Evolutionary conservation across 1,140 invertebrate species (phyloP), one percentile per base, ranked within the genome.

Genomic region (Drosophila pseudoananassae): DNA sequence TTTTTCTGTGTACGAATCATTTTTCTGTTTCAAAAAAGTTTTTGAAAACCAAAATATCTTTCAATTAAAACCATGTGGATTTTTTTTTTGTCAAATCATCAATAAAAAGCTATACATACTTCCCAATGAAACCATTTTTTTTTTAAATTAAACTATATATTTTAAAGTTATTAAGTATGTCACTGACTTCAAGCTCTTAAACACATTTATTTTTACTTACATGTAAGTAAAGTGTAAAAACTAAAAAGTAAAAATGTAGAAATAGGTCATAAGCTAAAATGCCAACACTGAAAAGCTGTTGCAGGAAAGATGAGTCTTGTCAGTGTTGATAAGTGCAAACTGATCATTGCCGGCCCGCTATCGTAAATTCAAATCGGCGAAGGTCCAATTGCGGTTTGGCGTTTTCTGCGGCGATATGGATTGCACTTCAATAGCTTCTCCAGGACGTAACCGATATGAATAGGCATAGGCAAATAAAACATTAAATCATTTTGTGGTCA

Each of bases 371-470:
- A 4, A 33, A 27, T 14, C 49, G 31, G 38, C 25, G 17, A 63
- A 73, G 50, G 59, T 31, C 38, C 52, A 53, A 45, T 56, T 82
- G 63, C 58, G 79, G 79, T 59, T 82, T 77, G 10, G 38, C 40
- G 25, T 46, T 23, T 46, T 46, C 15, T 23, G 17, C 17, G 43
- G 43, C 43, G 23, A 3, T 23, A 4, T 43, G 17, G 17, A 8
- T 8, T 43, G 68, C 71, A 71, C 55, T 84, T 52, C 27, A 47
- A 64, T 43, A 47, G 71, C 71, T 75, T 75, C 71, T n/a, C 23
- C 38, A 1, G 27, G 17, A 36, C 52, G 54, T 75, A 75, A 49
- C 47, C 60, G 71, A 75, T 65, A 75, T 47, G 47, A 75, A 40
- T 31, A 29, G 43, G 17, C 15, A 20, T 23, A 15, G 9, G 20